These are phyloP conservation scores for Glaucomys volans DNA, from an alignment of 2,113 vertebrate species.

Conservation along the genomic window DNA sequence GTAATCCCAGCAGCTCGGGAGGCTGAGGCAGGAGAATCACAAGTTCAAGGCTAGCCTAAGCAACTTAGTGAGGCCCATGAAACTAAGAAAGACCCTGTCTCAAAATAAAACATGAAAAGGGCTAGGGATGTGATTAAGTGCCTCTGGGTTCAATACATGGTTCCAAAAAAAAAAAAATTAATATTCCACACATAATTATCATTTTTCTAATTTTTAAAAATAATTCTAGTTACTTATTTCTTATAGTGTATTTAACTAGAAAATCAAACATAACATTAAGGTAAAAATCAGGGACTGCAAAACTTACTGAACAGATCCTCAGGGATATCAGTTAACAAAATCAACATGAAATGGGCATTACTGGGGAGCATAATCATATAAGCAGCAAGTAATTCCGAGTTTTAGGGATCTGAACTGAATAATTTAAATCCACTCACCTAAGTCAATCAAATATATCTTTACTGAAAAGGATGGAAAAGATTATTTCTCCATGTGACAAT, in stretches of 20 bases:
- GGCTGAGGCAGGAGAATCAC: too few relatives aligned
- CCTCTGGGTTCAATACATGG: too few relatives aligned
- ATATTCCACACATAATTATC: neutral
- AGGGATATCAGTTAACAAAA: neutral
- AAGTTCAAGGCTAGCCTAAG: too few relatives aligned
- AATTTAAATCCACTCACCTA: neutral
- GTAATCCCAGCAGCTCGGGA: too few relatives aligned
- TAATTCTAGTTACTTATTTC: conserved; percentile 16
- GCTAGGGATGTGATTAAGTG: too few relatives aligned
- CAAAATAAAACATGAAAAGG: too few relatives aligned
- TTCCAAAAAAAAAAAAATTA: neutral
- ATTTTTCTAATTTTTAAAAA: too few relatives aligned
- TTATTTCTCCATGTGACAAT: neutral
- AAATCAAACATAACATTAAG: neutral
- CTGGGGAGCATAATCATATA: neutral
- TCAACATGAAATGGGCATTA: neutral
- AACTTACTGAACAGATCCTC: neutral
- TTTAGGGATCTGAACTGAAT: neutral
- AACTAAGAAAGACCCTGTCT: too few relatives aligned
- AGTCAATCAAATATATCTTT: neutral
- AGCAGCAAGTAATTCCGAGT: neutral
- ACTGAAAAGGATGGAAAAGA: neutral
- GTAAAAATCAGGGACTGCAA: neutral
- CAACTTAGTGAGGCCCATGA: too few relatives aligned
- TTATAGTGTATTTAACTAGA: neutral